Conservation (phyloP, 2,797 vertebrate species). For the Rhinoraja longicauda region DNA sequence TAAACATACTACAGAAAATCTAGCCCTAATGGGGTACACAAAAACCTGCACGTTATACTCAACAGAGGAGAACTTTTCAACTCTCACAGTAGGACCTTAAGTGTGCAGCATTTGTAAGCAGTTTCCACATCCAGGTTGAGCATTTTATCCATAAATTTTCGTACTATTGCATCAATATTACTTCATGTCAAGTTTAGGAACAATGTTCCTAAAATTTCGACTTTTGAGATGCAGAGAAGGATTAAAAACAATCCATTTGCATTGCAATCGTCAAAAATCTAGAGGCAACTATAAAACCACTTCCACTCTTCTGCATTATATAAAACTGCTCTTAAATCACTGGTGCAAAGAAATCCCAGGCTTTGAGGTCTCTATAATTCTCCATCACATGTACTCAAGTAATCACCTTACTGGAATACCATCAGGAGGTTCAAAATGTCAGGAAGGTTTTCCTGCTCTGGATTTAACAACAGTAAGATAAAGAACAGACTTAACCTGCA, state of each 20-base stretch:
- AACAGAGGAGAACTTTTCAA: not conserved
- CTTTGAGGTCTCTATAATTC: constrained; percentile 20
- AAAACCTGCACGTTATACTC: not conserved
- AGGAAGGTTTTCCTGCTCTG: not conserved
- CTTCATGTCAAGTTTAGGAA: not conserved
- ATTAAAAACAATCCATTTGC: not conserved
- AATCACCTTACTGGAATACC: constrained; percentile 23
- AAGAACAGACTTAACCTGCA: constrained; percentile 17
- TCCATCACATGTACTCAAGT: not conserved
- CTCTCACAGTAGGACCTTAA: too few species aligned
- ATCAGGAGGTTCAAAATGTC: not conserved
- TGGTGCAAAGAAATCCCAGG: not conserved
- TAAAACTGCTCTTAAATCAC: not conserved
- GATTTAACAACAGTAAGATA: not conserved
- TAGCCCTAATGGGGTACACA: not conserved
- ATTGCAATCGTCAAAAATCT: not conserved
- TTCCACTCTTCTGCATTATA: not conserved
- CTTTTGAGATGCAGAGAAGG: too few species aligned
- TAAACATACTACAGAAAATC: not conserved
- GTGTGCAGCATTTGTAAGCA: not conserved
- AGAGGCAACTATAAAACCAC: not conserved
- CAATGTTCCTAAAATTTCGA: too few species aligned
- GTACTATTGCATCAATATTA: not conserved
- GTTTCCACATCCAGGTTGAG: not conserved
- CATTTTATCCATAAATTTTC: not conserved